phyloP scores from a whole-genome alignment of 2,113 vertebrate species.

The Dipodomys merriami region DNA sequence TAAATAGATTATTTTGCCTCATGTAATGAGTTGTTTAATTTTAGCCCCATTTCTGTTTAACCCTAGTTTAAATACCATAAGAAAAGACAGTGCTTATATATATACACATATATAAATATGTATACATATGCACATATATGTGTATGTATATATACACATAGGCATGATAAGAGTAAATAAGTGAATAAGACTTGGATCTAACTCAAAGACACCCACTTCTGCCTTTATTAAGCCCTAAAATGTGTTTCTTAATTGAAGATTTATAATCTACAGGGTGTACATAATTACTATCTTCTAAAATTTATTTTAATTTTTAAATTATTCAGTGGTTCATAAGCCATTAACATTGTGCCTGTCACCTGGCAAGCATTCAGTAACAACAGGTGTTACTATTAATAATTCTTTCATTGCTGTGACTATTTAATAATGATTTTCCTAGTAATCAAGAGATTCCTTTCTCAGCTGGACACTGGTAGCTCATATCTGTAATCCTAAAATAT shows the following conservation, averaged over 20 bases:
- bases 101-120: no score
- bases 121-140: no score
- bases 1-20: background rate
- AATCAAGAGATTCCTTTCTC: background rate
- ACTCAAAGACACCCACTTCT: background rate
- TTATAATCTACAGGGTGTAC: background rate
- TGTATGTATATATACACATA: no score
- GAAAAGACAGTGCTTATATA: background rate
- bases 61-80: background rate
- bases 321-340: background rate
- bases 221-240: background rate
- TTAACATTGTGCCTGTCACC: background rate
- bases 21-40: background rate
- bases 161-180: background rate
- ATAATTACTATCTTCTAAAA: background rate
- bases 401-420: background rate
- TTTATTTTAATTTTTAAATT: background rate
- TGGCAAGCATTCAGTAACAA: background rate
- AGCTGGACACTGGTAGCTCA: background rate
- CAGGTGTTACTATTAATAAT: background rate
- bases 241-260: background rate
- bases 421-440: background rate
- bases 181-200: background rate
- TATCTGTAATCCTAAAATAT: background rate
- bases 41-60: background rate